These are phyloP conservation scores for Drosophila sechellia DNA, from an alignment of 1,140 invertebrate genomes.

Conservation along the genomic window DNA sequence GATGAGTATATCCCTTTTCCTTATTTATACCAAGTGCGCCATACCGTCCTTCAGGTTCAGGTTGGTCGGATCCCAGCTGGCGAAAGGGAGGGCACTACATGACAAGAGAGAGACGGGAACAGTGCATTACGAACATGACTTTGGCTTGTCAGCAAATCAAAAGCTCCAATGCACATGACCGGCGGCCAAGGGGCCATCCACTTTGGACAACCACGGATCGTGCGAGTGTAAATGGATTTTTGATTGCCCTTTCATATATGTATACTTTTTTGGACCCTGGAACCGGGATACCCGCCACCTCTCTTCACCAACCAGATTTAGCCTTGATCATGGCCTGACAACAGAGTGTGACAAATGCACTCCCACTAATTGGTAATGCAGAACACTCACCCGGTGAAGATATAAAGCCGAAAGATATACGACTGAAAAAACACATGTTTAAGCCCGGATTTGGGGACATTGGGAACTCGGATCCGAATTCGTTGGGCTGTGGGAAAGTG, in stretches of 20 bases:
- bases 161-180: conserved; percentile 14
- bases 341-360: conserved; percentile 35
- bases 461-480: too few species aligned
- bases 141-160: not conserved
- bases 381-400: not conserved
- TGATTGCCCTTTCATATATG: conserved; percentile 52
- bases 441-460: not conserved
- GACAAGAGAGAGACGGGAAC: not conserved
- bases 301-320: conserved; percentile 7
- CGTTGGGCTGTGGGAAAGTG: too few species aligned
- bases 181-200: not conserved
- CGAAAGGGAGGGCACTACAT: too few species aligned
- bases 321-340: conserved; percentile 60
- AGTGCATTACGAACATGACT: conserved; percentile 56
- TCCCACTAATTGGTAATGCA: conserved; percentile 7
- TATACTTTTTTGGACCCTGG: too few species aligned
- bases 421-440: not conserved
- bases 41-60: not conserved
- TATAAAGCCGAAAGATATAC: not conserved
- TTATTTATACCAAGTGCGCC: too few species aligned
- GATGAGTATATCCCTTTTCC: too few species aligned
- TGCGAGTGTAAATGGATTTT: conserved; percentile 71
- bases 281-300: not conserved
- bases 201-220: conserved; percentile 16
- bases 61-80: not conserved